Evolutionary conservation across 2,888 invertebrate genomes (phyloP).

Genomic region (Druceiella hillmani): DNA sequence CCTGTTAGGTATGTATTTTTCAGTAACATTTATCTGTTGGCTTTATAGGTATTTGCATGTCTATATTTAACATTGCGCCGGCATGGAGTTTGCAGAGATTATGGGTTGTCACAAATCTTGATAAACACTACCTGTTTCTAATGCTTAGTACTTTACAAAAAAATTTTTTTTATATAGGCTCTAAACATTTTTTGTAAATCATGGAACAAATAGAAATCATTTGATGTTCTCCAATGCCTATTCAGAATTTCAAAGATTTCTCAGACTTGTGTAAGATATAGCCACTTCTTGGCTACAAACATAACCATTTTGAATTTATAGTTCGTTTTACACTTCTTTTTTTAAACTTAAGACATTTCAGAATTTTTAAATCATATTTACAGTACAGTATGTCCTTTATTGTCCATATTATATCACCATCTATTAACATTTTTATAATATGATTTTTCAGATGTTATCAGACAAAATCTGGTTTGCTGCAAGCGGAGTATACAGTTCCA

Average conservation of each 20-base stretch:
- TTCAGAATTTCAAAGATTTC: too few relatives aligned
- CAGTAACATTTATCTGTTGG: not conserved
- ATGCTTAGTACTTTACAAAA: too few relatives aligned
- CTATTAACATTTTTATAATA: not conserved
- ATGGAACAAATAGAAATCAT: too few relatives aligned
- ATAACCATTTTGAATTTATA: conserved; percentile 31
- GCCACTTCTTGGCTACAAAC: too few relatives aligned
- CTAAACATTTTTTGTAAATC: too few relatives aligned
- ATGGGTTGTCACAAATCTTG: too few relatives aligned
- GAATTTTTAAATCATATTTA: not conserved
- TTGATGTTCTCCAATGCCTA: too few relatives aligned
- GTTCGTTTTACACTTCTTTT: not conserved
- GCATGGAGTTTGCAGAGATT: too few relatives aligned
- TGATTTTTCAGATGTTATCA: conserved; percentile 70
- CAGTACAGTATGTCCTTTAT: not conserved
- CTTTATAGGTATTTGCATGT: conserved; percentile 5
- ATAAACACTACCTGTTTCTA: too few relatives aligned
- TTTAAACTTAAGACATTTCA: not conserved
- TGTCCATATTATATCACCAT: not conserved
- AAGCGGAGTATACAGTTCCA: conserved; percentile 88
- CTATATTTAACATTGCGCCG: conserved; percentile 3
- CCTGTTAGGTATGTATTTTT: conserved; percentile 55
- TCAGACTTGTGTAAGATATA: too few relatives aligned
- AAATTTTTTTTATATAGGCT: too few relatives aligned
- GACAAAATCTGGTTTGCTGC: conserved; percentile 90